Evolutionary conservation across 2,113 vertebrate species (phyloP).

Genomic region (Laticauda colubrina): DNA sequence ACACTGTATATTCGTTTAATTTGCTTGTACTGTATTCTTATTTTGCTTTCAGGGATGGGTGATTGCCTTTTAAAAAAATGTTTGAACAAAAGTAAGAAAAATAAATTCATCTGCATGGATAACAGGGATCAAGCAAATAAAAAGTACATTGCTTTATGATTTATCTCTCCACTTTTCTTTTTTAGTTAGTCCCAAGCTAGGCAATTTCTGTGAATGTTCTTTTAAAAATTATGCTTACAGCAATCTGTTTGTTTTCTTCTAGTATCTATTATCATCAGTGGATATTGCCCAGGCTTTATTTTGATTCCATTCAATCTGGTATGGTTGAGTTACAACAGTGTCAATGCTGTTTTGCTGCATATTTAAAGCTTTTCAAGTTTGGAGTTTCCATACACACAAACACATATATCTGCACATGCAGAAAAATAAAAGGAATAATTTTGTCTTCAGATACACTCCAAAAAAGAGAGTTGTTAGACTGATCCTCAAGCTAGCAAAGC

Average conservation of each 20-base stretch:
- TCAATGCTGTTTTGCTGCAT: conserved; percentile 28
- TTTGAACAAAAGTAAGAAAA: conserved; percentile 19
- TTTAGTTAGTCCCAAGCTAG: conserved; percentile 8
- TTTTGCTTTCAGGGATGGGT: background rate
- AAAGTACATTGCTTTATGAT: background rate
- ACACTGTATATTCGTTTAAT: background rate
- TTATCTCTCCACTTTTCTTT: conserved; percentile 21
- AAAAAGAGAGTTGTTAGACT: background rate
- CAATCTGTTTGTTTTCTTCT: conserved; percentile 13
- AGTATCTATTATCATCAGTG: background rate
- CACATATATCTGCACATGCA: background rate
- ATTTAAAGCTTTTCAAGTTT: conserved; percentile 25
- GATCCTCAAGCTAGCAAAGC: background rate
- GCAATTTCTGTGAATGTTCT: conserved; percentile 1
- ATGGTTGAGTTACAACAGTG: conserved; percentile 36
- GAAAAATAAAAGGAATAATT: conserved; percentile 12
- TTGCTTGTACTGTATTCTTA: background rate
- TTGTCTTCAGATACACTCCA: background rate
- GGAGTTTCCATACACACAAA: conserved; percentile 3
- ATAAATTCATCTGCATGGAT: background rate
- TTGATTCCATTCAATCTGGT: conserved; percentile 23
- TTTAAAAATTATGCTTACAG: background rate
- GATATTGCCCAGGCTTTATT: conserved; percentile 9
- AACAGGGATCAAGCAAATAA: background rate
- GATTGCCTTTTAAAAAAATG: background rate